Evolutionary conservation across 2,797 vertebrate species (phyloP).

Genomic region (Pseudomugil gertrudae): DNA sequence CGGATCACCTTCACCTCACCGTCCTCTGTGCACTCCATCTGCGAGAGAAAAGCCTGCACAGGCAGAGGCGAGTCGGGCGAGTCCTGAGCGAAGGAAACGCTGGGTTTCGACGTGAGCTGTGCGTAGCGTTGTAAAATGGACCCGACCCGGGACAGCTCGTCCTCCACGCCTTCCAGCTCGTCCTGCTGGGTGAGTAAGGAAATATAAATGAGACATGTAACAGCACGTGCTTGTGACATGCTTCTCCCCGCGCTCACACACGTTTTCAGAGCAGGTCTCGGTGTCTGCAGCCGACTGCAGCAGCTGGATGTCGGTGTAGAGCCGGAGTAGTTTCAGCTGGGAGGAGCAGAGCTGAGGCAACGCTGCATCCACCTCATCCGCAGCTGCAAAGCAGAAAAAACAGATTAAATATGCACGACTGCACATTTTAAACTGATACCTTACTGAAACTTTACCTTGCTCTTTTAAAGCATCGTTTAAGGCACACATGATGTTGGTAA

Average conservation of each 20-base stretch:
- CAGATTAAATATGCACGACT: too few species aligned
- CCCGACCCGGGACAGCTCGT: constrained; percentile 84
- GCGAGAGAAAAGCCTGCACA: constrained; percentile 88
- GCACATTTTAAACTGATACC: too few species aligned
- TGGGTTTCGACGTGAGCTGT: constrained; percentile 79
- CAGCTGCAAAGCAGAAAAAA: constrained; percentile 74
- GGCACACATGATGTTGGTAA: constrained; percentile 85
- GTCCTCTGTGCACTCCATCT: constrained; percentile 84
- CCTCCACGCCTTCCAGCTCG: constrained; percentile 74
- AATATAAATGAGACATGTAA: not conserved
- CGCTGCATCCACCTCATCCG: constrained; percentile 87
- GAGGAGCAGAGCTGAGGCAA: constrained; percentile 89
- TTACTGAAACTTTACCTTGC: constrained; percentile 88
- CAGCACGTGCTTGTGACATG: not conserved
- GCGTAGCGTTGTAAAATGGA: constrained; percentile 86
- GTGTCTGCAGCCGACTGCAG: constrained; percentile 76
- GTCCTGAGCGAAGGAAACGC: constrained; percentile 86
- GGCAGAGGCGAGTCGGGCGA: constrained; percentile 74
- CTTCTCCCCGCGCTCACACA: constrained; percentile 65
- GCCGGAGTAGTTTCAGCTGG: constrained; percentile 89
- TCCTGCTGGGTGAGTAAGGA: constrained; percentile 26
- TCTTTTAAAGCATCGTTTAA: constrained; percentile 86
- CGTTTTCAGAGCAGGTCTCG: constrained; percentile 76
- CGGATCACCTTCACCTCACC: constrained; percentile 79
- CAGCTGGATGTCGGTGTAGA: constrained; percentile 88